Percentiles rank a stretch among this genome's conserved stretches.
Evolutionary conservation across 2,797 vertebrate species (phyloP).

Genomic region (Cyprinodon diabolis): DNA sequence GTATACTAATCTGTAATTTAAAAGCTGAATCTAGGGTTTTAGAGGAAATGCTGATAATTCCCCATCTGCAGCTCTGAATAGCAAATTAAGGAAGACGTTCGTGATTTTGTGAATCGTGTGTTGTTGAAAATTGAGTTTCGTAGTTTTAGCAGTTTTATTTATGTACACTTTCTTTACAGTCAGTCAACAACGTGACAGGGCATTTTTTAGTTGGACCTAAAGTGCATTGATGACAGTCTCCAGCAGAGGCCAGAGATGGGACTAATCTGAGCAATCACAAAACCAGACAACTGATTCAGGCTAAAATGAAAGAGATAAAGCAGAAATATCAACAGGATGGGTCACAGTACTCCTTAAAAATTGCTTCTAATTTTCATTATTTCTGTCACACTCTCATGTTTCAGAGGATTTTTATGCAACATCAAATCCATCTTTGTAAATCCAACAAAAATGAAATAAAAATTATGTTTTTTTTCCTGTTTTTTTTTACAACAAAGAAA

Average conservation of each 20-base stretch:
- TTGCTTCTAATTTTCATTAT: not conserved
- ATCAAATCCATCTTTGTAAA: not conserved
- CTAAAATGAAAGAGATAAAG: not conserved
- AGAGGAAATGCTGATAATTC: not conserved
- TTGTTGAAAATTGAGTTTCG: not conserved
- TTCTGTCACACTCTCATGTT: not conserved
- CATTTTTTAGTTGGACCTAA: not conserved
- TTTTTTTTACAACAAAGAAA: not conserved
- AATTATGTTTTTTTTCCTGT: not conserved
- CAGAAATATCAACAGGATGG: not conserved
- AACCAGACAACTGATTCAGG: not conserved
- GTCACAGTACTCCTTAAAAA: not conserved
- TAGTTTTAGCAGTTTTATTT: not conserved
- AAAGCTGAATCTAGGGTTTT: not conserved
- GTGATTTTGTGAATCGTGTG: not conserved
- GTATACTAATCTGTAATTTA: not conserved
- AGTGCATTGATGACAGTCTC: not conserved
- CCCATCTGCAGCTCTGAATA: not conserved
- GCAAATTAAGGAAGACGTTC: not conserved
- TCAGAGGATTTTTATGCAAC: not conserved
- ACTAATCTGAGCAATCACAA: not conserved
- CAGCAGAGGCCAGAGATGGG: conserved; percentile 7
- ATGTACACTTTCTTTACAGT: not conserved
- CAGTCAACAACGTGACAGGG: conserved; percentile 3
- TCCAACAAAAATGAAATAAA: not conserved